phyloP scores from a whole-genome alignment of 2,113 vertebrate species.

The Phrynosoma platyrhinos region DNA sequence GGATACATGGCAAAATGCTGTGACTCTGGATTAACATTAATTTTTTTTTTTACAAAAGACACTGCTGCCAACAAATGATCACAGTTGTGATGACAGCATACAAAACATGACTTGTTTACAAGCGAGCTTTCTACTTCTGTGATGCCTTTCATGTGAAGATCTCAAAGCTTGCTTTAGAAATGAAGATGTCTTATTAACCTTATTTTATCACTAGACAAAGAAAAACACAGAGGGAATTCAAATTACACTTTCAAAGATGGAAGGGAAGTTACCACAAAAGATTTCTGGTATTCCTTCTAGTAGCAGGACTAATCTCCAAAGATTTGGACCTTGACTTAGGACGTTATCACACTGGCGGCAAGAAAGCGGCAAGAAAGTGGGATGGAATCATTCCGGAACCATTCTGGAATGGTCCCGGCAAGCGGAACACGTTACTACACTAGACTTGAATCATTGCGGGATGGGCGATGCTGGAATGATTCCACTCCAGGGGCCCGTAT shows the following conservation, averaged over 20 bases:
- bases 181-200: neutral
- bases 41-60: neutral
- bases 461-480: too few relatives aligned
- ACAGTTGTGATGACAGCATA: neutral
- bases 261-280: neutral
- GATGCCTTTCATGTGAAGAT: neutral
- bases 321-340: too few relatives aligned
- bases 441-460: too few relatives aligned
- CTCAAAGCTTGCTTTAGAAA: constrained; percentile 22
- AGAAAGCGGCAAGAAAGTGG: too few relatives aligned
- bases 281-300: too few relatives aligned
- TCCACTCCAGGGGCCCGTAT: too few relatives aligned
- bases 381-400: too few relatives aligned
- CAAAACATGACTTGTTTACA: neutral
- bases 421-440: too few relatives aligned
- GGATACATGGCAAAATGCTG: neutral
- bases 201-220: neutral
- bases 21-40: constrained; percentile 1
- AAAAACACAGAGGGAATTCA: neutral
- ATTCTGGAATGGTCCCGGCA: too few relatives aligned
- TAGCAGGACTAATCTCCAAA: too few relatives aligned
- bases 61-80: constrained; percentile 4
- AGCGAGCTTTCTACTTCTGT: neutral
- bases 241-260: neutral
- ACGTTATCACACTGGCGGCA: too few relatives aligned